A percentile compares a stretch with the other conserved stretches of the same genome.
Conservation (phyloP, 2,888 invertebrate species). For the Xanthostigma xanthostigma region DNA sequence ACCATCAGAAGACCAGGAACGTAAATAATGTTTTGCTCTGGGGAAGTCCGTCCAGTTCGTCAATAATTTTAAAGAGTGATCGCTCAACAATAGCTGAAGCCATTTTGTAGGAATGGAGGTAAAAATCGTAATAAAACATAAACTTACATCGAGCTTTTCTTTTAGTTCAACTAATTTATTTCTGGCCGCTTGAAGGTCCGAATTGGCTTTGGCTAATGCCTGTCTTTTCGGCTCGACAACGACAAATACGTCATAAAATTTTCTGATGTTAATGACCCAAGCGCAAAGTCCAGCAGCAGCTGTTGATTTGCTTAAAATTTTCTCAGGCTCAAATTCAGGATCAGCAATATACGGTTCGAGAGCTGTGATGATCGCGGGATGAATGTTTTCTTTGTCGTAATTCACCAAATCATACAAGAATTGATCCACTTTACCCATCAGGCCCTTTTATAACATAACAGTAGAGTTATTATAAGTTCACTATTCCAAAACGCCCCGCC, state of each 20-base stretch:
- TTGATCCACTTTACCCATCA: slow-evolving; percentile 83
- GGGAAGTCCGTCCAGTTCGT: no score
- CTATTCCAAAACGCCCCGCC: no score
- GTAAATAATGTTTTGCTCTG: no score
- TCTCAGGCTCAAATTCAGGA: slow-evolving; percentile 71
- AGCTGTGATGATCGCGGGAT: slow-evolving; percentile 74
- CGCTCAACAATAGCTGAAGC: no score
- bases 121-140: background rate
- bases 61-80: no score
- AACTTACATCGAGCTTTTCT: slow-evolving; percentile 42
- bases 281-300: slow-evolving; percentile 89
- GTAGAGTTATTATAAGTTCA: no score
- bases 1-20: no score
- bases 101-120: no score
- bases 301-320: slow-evolving; percentile 69
- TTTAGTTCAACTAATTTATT: slow-evolving; percentile 66
- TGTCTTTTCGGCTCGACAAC: slow-evolving; percentile 84
- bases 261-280: slow-evolving; percentile 87
- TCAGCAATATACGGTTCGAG: slow-evolving; percentile 44
- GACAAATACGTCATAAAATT: slow-evolving; percentile 78
- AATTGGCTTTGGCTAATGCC: slow-evolving; percentile 73
- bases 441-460: slow-evolving; percentile 27
- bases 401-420: slow-evolving; percentile 70
- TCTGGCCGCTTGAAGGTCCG: slow-evolving; percentile 67
- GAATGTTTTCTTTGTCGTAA: slow-evolving; percentile 89